Evolutionary conservation across 1,140 invertebrate genomes (phyloP).

Genomic region (Drosophila kohkoa): DNA sequence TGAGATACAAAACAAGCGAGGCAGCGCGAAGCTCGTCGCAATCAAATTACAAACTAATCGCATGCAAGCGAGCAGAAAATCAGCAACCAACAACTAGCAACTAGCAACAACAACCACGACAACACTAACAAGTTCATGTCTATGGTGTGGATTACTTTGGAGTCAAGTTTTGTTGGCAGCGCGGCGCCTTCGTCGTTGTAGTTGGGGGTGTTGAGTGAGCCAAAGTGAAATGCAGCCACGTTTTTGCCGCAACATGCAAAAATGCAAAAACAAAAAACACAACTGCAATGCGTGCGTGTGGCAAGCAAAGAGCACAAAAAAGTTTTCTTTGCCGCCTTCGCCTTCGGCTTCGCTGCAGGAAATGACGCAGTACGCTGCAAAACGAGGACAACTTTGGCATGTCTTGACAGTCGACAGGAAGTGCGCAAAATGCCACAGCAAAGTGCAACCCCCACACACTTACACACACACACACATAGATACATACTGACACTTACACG

Average conservation of each 20-base stretch:
- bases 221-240: constrained; percentile 53
- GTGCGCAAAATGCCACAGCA: constrained; percentile 82
- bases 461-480: not conserved
- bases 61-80: constrained; percentile 72
- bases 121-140: constrained; percentile 60
- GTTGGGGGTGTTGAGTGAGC: constrained; percentile 45
- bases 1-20: constrained; percentile 44
- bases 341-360: constrained; percentile 41
- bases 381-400: constrained; percentile 59
- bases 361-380: constrained; percentile 36
- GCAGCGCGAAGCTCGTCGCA: too few relatives aligned
- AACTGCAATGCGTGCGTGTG: constrained; percentile 81
- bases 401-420: constrained; percentile 77
- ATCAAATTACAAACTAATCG: constrained; percentile 84
- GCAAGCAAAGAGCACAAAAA: constrained; percentile 38
- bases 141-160: constrained; percentile 67
- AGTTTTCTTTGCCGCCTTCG: constrained; percentile 43
- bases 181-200: constrained; percentile 33
- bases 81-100: constrained; percentile 25
- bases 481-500: not conserved
- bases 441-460: constrained; percentile 35
- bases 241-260: constrained; percentile 59
- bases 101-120: constrained; percentile 26
- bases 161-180: constrained; percentile 15
- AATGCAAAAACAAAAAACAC: constrained; percentile 62